phyloP scores from a whole-genome alignment of 1,140 invertebrate species.

The Araneus ventricosus region DNA sequence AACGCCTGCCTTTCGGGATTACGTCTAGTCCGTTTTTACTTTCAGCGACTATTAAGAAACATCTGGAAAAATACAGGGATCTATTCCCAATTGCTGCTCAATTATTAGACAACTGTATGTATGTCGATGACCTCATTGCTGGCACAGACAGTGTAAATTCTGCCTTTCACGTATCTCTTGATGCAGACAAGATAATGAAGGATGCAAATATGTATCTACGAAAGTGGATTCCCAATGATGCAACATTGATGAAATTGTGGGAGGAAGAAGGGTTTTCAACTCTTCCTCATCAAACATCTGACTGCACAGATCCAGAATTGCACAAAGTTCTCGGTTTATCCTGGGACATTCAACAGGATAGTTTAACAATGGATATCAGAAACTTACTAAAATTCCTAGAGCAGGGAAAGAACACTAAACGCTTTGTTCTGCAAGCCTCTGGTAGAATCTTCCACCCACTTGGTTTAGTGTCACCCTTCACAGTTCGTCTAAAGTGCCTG shows the following conservation, averaged over 20 bases:
- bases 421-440: background rate
- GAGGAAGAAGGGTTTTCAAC: background rate
- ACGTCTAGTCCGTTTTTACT: conserved; percentile 19
- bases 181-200: conserved; percentile 15
- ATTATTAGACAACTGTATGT: conserved; percentile 30
- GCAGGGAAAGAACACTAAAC: background rate
- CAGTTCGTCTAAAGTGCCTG: no score
- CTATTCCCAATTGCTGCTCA: background rate
- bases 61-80: background rate
- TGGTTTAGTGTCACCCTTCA: no score
- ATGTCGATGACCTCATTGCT: conserved; percentile 43
- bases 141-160: background rate
- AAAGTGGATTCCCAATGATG: conserved; percentile 5
- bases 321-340: background rate
- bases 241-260: background rate
- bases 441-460: no score
- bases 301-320: no score
- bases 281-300: background rate
- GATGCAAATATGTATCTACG: background rate
- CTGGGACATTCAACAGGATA: background rate
- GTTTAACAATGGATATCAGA: background rate
- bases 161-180: background rate
- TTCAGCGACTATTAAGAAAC: background rate
- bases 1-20: background rate
- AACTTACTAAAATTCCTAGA: background rate